Evolutionary conservation across 2,797 vertebrate species (phyloP).

Genomic region (Epinephelus malabaricus): DNA sequence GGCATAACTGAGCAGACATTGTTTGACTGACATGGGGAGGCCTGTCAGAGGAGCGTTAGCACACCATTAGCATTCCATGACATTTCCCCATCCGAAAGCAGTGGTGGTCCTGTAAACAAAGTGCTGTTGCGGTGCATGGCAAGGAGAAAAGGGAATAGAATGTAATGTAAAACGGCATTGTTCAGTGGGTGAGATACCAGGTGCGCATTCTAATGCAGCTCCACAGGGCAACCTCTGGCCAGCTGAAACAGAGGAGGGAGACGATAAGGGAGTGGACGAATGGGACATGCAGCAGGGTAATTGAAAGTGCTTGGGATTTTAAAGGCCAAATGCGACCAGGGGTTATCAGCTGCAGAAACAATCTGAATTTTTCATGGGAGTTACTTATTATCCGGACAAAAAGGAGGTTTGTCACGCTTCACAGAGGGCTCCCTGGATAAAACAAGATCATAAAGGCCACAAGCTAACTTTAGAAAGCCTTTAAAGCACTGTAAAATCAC

Average conservation of each 20-base stretch:
- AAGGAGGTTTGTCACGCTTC: conserved; percentile 65
- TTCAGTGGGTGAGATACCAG: conserved; percentile 70
- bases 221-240: conserved; percentile 72
- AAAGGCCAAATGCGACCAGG: conserved; percentile 82
- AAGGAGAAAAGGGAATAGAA: conserved; percentile 76
- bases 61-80: conserved; percentile 85
- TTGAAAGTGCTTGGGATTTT: conserved; percentile 81
- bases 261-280: conserved; percentile 76
- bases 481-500: conserved; percentile 64
- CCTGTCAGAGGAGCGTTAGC: conserved; percentile 74
- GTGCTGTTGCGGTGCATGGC: conserved; percentile 64
- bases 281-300: conserved; percentile 72
- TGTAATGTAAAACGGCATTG: conserved; percentile 81
- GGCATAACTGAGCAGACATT: conserved; percentile 63
- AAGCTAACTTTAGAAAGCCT: conserved; percentile 69
- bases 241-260: conserved; percentile 71
- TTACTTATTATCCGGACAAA: conserved; percentile 78
- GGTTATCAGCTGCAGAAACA: conserved; percentile 82
- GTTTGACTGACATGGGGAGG: conserved; percentile 74
- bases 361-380: conserved; percentile 77
- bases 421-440: conserved; percentile 65
- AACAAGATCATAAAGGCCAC: conserved; percentile 74
- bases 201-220: conserved; percentile 82
- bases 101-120: conserved; percentile 80
- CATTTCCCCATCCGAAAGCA: conserved; percentile 82